Evolutionary conservation across 2,888 invertebrate species (phyloP).

Genomic region (Acheta domesticus): DNA sequence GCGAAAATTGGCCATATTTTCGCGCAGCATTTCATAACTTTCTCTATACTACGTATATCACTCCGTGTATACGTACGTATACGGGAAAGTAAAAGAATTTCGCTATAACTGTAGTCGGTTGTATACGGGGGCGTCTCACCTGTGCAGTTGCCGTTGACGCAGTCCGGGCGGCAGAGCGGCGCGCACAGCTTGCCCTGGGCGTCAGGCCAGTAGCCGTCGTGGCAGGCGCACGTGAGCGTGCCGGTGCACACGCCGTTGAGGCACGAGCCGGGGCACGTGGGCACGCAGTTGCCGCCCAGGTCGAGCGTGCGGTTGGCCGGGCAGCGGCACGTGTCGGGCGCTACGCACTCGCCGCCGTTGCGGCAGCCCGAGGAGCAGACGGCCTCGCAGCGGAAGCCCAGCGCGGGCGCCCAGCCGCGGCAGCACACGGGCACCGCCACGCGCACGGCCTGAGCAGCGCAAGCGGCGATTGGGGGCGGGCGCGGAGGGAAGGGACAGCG

Average conservation of each 20-base stretch:
- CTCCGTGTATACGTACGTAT: no score
- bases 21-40: no score
- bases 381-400: slow-evolving; percentile 37
- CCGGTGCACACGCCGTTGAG: slow-evolving; percentile 59
- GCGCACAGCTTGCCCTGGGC: slow-evolving; percentile 32
- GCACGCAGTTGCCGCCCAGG: slow-evolving; percentile 54
- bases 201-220: slow-evolving; percentile 30
- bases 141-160: slow-evolving; percentile 61
- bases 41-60: no score
- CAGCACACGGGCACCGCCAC: slow-evolving; percentile 5
- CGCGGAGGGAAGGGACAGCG: no score
- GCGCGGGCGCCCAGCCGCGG: background rate
- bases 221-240: slow-evolving; percentile 32
- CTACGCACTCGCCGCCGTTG: slow-evolving; percentile 50
- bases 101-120: no score
- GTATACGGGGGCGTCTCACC: background rate
- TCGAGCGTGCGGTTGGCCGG: slow-evolving; percentile 52
- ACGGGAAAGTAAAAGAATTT: no score
- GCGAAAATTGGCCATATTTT: no score
- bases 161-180: slow-evolving; percentile 43
- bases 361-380: slow-evolving; percentile 46
- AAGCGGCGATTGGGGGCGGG: background rate
- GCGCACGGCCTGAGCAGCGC: background rate
- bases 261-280: slow-evolving; percentile 67
- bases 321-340: slow-evolving; percentile 48